A percentile compares a stretch with the other conserved stretches of the same genome.
These are phyloP conservation scores for Xylota sylvarum DNA, from an alignment of 2,888 invertebrate species.

Conservation along the genomic window DNA sequence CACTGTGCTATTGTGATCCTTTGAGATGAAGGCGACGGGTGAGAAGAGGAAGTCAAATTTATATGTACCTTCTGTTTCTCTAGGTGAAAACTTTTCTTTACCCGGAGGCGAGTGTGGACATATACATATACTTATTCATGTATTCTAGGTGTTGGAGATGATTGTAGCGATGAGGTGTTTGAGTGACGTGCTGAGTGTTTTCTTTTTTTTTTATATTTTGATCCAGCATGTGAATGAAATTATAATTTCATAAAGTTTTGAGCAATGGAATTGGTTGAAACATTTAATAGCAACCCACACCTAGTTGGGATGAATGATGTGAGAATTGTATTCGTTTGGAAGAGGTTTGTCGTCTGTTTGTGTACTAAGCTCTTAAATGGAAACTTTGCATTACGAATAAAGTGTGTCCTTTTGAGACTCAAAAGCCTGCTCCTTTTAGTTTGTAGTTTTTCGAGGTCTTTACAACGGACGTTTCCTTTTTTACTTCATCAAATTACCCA, in stretches of 20 bases:
- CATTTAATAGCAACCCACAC: too few species aligned
- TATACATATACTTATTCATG: conserved; percentile 7
- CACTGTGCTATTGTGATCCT: conserved; percentile 15
- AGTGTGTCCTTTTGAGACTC: too few species aligned
- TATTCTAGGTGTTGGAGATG: neutral
- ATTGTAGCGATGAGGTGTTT: conserved; percentile 28
- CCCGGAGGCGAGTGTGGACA: neutral
- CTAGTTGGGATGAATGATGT: too few species aligned
- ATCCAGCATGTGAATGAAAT: neutral
- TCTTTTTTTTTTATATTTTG: neutral
- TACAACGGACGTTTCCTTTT: too few species aligned
- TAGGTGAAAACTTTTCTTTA: neutral
- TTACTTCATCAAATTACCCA: too few species aligned
- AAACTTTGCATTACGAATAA: too few species aligned
- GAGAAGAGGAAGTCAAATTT: neutral
- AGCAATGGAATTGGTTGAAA: neutral
- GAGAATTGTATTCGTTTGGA: too few species aligned
- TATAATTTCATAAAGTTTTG: neutral
- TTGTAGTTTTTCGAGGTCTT: too few species aligned
- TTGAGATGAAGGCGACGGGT: neutral
- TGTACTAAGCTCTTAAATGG: too few species aligned
- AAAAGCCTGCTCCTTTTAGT: too few species aligned
- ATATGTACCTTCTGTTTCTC: neutral
- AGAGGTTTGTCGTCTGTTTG: too few species aligned
- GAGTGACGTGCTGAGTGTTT: neutral